Evolutionary conservation across 2,797 vertebrate genomes (phyloP), one percentile per base, ranked within the genome.

Genomic region (Betta splendens): DNA sequence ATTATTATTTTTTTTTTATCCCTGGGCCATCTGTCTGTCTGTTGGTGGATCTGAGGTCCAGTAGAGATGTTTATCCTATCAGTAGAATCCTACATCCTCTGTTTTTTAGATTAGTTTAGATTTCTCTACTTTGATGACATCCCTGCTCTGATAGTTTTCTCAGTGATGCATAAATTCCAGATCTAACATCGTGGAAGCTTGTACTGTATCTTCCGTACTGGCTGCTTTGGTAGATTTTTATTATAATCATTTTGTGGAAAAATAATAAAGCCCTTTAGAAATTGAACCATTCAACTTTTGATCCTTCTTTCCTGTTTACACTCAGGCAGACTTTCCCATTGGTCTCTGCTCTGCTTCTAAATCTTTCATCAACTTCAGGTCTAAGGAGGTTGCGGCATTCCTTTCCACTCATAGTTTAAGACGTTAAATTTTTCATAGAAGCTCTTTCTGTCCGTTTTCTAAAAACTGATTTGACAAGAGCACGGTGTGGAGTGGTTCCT

Each of bases 401-500:
- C 42, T 47, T 52, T 77, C 61, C 64, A 29, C 69, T 77, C 53
- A 17, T 50, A 75, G 77, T 86, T 89, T 85, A 69, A 76, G 61
- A 68, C 73, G 68, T 40, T 89, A 10, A 81, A 87, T 81, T 28
- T 88, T 90, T 88, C 60, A 89, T 86, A 29, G 29, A 29, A 11
- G 39, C 73, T 56, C 58, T 79, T 68, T 83, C 68, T 13, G n/a
- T 62, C 64, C 71, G 68, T 83, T 81, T 83, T 82, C 64, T 70
- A 54, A 86, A 87, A 85, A 65, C 12, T 5, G 49, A 74, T 81
- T 55, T 21, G 3, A 72, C 62, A 64, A 31, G 42, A 62, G 29
- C 55, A 37, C 3, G 26, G 47, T 10, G 42, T 9, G 3, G 55
- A 65, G 49, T 0, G 29, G 20, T 9, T 65, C 26, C 28, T 20